Evolutionary conservation across 2,113 vertebrate species (phyloP), one percentile per base, ranked within the genome.

Genomic region (Onychorhynchus coronatus): DNA sequence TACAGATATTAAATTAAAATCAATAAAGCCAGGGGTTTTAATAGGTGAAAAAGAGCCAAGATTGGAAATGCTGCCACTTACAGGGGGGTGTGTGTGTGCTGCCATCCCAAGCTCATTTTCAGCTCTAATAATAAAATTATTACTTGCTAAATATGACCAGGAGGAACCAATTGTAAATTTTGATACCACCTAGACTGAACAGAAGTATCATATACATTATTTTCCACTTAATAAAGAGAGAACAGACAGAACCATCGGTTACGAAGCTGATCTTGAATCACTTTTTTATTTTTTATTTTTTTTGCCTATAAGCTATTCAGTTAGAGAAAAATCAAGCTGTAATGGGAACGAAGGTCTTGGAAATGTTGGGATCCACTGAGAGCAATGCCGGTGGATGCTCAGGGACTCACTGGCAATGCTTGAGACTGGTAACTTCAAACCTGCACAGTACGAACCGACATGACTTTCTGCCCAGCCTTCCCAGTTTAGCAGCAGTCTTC

Each of bases 391-490:
- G 5, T 35, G 31, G 21, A 58, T 49, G 17, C 6, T 10, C 52
- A 58, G 6, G 6, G 28, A 72, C 23, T 59, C 31, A n/a, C 8
- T 49, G 14, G 13, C 17, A 31, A 67, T 25, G 35, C 6, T 19
- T 1, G 5, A 68, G 23, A 41, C 8, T 17, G 6, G 2, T 5
- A 23, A 61, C 5, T 24, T 50, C 63, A 72, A 89, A 52, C 21
- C 8, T 65, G 6, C 30, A 23, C 28, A 88, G 33, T 35, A 50
- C 13, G 56, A 91, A 31, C 21, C 12, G 10, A 13, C 14, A 27
- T 0, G 0, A 53, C n/a, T 62, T 66, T 49, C 22, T 39, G 41
- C 6, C 44, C 28, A n/a, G 3, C 17, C 4, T 37, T 41, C 39
- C 31, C 62, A 72, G 14, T 42, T 82, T 8, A 56, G 42, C 49